Conservation (phyloP, 23 tunicate genomes). For the Botrylloides violaceus region DNA sequence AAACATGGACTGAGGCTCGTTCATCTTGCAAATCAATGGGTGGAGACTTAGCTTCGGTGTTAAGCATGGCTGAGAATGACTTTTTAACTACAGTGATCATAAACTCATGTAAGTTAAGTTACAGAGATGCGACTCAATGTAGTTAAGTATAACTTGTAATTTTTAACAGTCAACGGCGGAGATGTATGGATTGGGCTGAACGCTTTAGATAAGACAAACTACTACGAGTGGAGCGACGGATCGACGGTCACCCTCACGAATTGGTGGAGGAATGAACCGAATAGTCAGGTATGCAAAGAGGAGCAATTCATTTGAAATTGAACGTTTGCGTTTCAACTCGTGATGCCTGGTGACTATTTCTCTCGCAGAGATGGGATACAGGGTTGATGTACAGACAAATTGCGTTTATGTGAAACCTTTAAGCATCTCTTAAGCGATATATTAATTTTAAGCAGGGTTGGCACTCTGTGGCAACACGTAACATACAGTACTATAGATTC, state of each 20-base stretch:
- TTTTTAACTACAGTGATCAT: constrained; percentile 26
- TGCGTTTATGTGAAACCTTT: too few relatives aligned
- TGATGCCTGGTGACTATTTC: too few relatives aligned
- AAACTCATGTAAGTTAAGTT: constrained; percentile 42
- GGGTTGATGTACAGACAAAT: too few relatives aligned
- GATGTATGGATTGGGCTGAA: constrained; percentile 90
- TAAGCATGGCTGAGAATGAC: constrained; percentile 52
- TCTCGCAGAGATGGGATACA: too few relatives aligned
- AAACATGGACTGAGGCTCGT: constrained; percentile 78
- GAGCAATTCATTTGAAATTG: too few relatives aligned
- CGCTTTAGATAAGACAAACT: constrained; percentile 50
- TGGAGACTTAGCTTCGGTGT: constrained; percentile 60
- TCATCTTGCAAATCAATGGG: constrained; percentile 57
- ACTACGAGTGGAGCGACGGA: constrained; percentile 76
- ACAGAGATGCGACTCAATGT: too few relatives aligned
- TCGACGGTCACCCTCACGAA: constrained; percentile 50
- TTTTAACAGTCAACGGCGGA: constrained; percentile 44
- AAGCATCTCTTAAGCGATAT: too few relatives aligned
- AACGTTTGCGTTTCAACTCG: too few relatives aligned
- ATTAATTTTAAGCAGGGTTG: too few relatives aligned
- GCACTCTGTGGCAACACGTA: too few relatives aligned
- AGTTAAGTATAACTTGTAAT: too few relatives aligned
- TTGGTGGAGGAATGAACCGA: constrained; percentile 76
- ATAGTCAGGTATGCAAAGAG: constrained; percentile 40
- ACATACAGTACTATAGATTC: too few relatives aligned